These are phyloP conservation scores for Rotaria macrura DNA, from an alignment of 2,888 invertebrate species.

Conservation along the genomic window DNA sequence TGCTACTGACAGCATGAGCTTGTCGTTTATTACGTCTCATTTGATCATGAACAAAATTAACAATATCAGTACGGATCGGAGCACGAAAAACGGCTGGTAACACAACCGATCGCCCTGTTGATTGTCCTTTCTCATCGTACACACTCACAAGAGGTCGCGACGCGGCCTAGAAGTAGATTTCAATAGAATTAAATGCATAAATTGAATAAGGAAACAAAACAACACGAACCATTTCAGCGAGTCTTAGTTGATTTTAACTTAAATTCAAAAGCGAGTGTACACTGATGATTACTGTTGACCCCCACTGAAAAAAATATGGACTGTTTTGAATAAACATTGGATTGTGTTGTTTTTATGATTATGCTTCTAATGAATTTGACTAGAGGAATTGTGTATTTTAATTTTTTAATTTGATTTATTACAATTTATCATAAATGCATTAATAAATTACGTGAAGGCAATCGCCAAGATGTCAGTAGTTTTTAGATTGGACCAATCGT, in stretches of 20 bases:
- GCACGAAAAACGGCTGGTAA: slow-evolving; percentile 92
- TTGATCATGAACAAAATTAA: slow-evolving; percentile 88
- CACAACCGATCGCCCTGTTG: slow-evolving; percentile 64
- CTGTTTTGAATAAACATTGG: not conserved
- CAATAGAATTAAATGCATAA: not conserved
- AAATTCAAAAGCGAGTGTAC: not conserved
- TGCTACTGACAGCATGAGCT: slow-evolving; percentile 87
- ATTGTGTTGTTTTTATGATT: not conserved
- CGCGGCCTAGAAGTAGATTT: slow-evolving; percentile 13
- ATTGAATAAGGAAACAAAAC: not conserved
- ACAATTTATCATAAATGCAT: not conserved
- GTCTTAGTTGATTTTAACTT: not conserved
- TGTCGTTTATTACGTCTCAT: slow-evolving; percentile 90
- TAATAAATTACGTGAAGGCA: not conserved
- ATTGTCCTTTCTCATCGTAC: slow-evolving; percentile 85
- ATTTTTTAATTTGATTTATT: not conserved
- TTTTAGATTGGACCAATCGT: not conserved
- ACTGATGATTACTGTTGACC: not conserved
- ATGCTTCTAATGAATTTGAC: not conserved
- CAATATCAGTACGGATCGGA: slow-evolving; percentile 93
- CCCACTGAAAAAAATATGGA: not conserved
- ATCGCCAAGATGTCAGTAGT: not conserved
- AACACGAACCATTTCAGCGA: not conserved
- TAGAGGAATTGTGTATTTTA: not conserved
- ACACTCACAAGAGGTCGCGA: slow-evolving; percentile 85